Evolutionary conservation across 1,140 invertebrate genomes (phyloP).

Genomic region (Diabrotica virgifera): DNA sequence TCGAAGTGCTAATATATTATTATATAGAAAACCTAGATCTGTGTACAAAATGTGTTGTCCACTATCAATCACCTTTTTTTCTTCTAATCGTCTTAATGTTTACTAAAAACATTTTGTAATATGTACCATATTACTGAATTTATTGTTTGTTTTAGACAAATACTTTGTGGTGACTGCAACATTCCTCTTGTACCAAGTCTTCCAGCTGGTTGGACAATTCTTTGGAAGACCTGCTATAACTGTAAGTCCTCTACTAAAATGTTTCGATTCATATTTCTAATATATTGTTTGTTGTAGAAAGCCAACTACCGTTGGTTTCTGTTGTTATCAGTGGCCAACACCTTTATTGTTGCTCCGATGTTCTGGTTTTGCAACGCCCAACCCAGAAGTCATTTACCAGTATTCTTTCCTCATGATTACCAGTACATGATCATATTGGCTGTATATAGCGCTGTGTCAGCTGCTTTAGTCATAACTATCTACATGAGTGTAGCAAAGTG

Average conservation of each 20-base stretch:
- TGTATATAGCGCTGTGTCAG: not conserved
- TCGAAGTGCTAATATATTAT: no score
- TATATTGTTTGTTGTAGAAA: not conserved
- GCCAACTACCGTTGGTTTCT: not conserved
- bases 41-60: no score
- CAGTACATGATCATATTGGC: conserved; percentile 6
- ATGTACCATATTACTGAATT: no score
- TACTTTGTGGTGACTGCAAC: not conserved
- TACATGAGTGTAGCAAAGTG: not conserved
- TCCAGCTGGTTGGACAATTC: not conserved
- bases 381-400: conserved; percentile 10
- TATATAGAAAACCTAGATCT: no score
- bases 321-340: not conserved
- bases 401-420: conserved; percentile 10
- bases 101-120: no score
- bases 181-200: not conserved
- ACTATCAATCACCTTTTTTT: no score
- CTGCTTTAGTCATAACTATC: not conserved
- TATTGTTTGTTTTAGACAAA: not conserved
- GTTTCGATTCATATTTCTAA: not conserved
- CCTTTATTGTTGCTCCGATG: not conserved
- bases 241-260: not conserved
- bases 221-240: not conserved
- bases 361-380: conserved; percentile 6
- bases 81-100: no score